Percentiles rank a stretch among this genome's conserved stretches.
phyloP scores from a whole-genome alignment of 2,113 vertebrate species.

The Thunnus thynnus region DNA sequence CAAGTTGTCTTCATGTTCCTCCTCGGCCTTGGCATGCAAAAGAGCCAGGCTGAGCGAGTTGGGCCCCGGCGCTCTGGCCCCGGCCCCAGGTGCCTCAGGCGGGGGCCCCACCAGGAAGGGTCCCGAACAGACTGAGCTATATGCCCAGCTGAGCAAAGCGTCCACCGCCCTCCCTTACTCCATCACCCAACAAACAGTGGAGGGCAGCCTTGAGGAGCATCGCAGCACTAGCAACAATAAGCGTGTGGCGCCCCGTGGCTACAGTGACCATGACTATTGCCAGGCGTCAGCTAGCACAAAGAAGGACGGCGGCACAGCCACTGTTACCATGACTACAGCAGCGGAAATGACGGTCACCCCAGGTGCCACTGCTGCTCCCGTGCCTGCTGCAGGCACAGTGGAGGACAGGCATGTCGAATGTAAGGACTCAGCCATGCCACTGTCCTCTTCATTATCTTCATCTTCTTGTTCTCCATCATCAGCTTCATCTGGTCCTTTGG shows the following conservation, averaged over 20 bases:
- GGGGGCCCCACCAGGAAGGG: constrained; percentile 88
- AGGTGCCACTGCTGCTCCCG: constrained; percentile 85
- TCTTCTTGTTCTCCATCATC: constrained; percentile 77
- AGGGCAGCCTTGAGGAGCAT: constrained; percentile 88
- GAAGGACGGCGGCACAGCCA: constrained; percentile 82
- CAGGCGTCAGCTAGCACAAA: constrained; percentile 92
- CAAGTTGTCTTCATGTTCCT: constrained; percentile 97
- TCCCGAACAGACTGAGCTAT: constrained; percentile 95
- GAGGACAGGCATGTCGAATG: constrained; percentile 90
- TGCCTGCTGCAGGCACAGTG: constrained; percentile 80
- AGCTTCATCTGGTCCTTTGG: constrained; percentile 82
- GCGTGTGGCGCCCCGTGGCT: constrained; percentile 89
- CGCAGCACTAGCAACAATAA: constrained; percentile 85
- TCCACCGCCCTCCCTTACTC: constrained; percentile 87
- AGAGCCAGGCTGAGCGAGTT: constrained; percentile 92
- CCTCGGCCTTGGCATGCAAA: constrained; percentile 91
- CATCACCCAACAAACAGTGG: constrained; percentile 69
- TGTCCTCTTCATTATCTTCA: constrained; percentile 82
- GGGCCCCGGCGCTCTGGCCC: constrained; percentile 86
- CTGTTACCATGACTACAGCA: constrained; percentile 63
- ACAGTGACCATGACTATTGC: constrained; percentile 99
- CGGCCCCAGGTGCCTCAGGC: constrained; percentile 79
- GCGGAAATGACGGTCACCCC: constrained; percentile 72
- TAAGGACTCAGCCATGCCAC: constrained; percentile 90
- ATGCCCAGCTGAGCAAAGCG: constrained; percentile 94